Conservation (phyloP, 2,888 invertebrate species). For the Barypeithes pellucidus region DNA sequence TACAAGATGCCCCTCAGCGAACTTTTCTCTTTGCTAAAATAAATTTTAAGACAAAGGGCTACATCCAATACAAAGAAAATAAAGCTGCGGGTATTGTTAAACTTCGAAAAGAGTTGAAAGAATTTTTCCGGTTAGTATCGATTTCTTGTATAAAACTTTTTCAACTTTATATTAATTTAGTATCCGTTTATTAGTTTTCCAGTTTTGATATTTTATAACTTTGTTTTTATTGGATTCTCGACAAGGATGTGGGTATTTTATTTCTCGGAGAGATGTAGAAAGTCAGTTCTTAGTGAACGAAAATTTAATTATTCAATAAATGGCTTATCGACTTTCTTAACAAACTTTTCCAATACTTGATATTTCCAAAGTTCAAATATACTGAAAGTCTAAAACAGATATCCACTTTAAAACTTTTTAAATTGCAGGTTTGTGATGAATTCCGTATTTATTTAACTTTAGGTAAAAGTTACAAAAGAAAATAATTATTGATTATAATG, state of each 20-base stretch:
- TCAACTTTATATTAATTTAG: constrained; percentile 49
- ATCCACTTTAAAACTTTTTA: constrained; percentile 3
- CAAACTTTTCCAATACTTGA: constrained; percentile 40
- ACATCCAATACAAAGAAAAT: constrained; percentile 25
- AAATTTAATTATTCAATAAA: constrained; percentile 46
- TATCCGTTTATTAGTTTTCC: constrained; percentile 48
- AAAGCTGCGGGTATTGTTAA: constrained; percentile 34
- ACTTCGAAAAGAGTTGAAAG: constrained; percentile 35
- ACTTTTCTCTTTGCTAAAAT: constrained; percentile 9
- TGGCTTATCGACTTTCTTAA: constrained; percentile 33
- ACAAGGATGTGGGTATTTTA: constrained; percentile 36
- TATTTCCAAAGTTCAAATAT: neutral
- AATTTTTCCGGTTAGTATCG: constrained; percentile 34
- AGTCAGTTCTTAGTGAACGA: constrained; percentile 19
- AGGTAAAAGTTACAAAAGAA: too few relatives aligned
- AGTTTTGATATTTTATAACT: constrained; percentile 42
- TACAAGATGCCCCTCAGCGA: neutral
- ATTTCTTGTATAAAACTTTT: constrained; percentile 33
- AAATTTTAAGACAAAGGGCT: constrained; percentile 27
- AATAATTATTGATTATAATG: too few relatives aligned
- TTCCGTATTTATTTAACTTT: too few relatives aligned
- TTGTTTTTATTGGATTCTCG: constrained; percentile 44
- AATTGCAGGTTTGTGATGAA: neutral
- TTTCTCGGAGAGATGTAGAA: constrained; percentile 33
- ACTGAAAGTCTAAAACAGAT: constrained; percentile 1